phyloP scores from a whole-genome alignment of 23 tunicate genomes.

The Phallusia fumigata region DNA sequence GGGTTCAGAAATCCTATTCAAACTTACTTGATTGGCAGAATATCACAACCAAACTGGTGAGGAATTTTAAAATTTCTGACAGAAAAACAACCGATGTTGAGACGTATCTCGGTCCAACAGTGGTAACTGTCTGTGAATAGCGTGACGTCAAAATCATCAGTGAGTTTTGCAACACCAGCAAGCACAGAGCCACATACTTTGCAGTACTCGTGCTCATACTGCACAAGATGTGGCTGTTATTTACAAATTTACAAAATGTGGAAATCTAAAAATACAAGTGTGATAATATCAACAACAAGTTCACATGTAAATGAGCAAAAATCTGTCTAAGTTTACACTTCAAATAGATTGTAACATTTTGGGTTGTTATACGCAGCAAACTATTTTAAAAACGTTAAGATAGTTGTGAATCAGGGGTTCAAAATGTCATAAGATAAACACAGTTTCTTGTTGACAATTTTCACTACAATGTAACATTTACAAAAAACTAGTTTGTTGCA shows the following conservation, averaged over 20 bases:
- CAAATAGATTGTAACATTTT: too few relatives aligned
- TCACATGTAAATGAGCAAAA: too few relatives aligned
- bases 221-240: neutral
- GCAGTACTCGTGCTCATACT: neutral
- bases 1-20: neutral
- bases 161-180: conserved; percentile 82
- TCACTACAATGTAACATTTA: too few relatives aligned
- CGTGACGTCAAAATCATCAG: conserved; percentile 52
- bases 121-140: conserved; percentile 41
- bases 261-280: neutral
- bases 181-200: conserved; percentile 41
- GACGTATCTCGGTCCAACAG: conserved; percentile 42
- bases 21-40: conserved; percentile 42
- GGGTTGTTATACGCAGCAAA: too few relatives aligned
- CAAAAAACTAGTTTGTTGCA: too few relatives aligned
- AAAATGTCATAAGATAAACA: too few relatives aligned
- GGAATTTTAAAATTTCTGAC: conserved; percentile 60
- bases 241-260: neutral
- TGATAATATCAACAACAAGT: neutral
- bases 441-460: too few relatives aligned
- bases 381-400: too few relatives aligned
- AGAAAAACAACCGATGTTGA: conserved; percentile 73
- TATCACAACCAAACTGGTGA: conserved; percentile 42
- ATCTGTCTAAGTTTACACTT: too few relatives aligned
- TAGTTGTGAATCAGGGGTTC: too few relatives aligned